Conservation (phyloP, 1,140 invertebrate genomes). For the Drosophila mayri region DNA sequence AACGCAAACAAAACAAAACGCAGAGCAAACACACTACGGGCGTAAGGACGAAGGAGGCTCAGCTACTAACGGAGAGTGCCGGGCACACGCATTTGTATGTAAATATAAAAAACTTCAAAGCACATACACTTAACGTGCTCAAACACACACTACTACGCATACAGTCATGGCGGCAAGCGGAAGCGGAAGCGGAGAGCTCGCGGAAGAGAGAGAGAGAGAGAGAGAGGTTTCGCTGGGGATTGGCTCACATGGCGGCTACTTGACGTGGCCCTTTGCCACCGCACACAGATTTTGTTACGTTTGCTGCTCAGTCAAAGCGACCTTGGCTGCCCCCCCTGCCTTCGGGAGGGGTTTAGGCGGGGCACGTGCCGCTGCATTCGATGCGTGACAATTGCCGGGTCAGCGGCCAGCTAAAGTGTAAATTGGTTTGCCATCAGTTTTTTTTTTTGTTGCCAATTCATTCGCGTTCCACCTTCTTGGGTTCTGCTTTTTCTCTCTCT, state of each 20-base stretch:
- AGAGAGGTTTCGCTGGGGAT: not conserved
- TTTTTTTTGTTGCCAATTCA: constrained; percentile 10
- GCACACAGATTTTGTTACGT: constrained; percentile 43
- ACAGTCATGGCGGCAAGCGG: not conserved
- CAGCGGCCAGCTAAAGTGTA: constrained; percentile 39
- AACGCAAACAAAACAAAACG: constrained; percentile 76
- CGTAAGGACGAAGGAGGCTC: constrained; percentile 6
- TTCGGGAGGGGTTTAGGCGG: not conserved
- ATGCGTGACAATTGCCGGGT: constrained; percentile 37
- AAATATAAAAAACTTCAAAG: constrained; percentile 80
- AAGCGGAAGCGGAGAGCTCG: constrained; percentile 1
- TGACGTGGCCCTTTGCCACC: constrained; percentile 52
- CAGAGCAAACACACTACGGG: constrained; percentile 62
- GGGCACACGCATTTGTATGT: constrained; percentile 60
- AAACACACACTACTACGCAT: constrained; percentile 60
- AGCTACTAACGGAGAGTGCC: not conserved
- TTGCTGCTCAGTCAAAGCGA: constrained; percentile 5
- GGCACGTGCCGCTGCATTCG: constrained; percentile 46
- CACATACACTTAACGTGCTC: constrained; percentile 74
- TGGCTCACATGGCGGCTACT: constrained; percentile 63
- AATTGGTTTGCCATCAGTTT: constrained; percentile 31
- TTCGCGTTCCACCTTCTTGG: not conserved
- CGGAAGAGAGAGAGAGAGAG: not conserved
- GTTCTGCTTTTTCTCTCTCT: not conserved
- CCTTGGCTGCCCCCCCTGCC: constrained; percentile 18